Evolutionary conservation across 2,113 vertebrate genomes (phyloP).

Genomic region (Cacatua alba): DNA sequence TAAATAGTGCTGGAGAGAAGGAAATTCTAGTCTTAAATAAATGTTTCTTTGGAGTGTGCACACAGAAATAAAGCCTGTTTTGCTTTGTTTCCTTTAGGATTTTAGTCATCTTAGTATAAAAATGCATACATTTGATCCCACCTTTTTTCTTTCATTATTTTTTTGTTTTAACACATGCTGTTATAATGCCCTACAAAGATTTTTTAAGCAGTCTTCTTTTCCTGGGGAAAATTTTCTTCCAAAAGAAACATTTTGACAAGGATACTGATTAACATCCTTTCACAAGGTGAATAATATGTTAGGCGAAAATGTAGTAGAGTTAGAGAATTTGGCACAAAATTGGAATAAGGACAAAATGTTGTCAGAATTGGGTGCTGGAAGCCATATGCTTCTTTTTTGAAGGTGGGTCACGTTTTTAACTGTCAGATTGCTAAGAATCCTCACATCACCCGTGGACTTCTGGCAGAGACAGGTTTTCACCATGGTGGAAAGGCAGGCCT

Average conservation of each 20-base stretch:
- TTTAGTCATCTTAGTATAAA: neutral
- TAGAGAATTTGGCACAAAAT: slow-evolving; percentile 68
- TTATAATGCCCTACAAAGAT: neutral
- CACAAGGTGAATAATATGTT: slow-evolving; percentile 64
- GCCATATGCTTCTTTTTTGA: slow-evolving; percentile 64
- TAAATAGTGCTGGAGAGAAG: neutral
- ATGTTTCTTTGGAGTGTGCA: neutral
- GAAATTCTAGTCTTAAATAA: neutral
- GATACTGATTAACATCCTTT: slow-evolving; percentile 53
- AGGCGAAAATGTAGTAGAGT: slow-evolving; percentile 45
- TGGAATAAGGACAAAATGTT: slow-evolving; percentile 69
- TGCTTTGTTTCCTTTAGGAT: neutral
- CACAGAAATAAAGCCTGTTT: neutral
- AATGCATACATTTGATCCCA: neutral
- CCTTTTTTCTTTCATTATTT: neutral
- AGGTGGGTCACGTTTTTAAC: slow-evolving; percentile 66
- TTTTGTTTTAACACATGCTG: neutral
- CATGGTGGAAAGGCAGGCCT: neutral
- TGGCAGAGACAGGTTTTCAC: slow-evolving; percentile 63
- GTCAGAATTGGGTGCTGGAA: slow-evolving; percentile 65
- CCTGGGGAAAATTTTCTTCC: neutral
- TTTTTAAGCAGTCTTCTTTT: neutral
- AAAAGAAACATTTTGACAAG: slow-evolving; percentile 42
- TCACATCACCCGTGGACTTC: slow-evolving; percentile 19
- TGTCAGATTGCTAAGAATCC: slow-evolving; percentile 59